Conservation (phyloP, 2,888 invertebrate genomes). For the Graphium colonna region DNA sequence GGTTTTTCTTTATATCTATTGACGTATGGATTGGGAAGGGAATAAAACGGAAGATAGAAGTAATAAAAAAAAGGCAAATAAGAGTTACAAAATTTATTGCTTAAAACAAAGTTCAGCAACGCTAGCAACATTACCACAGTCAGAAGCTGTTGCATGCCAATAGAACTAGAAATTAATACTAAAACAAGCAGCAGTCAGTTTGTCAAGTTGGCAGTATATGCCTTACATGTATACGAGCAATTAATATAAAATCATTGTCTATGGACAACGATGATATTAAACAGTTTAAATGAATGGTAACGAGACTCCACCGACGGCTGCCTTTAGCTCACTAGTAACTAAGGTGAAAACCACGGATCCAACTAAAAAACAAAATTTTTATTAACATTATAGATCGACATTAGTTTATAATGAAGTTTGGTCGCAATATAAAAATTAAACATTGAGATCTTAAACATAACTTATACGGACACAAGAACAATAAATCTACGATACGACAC, state of each 20-base stretch:
- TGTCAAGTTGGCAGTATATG: constrained; percentile 44
- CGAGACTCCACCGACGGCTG: constrained; percentile 77
- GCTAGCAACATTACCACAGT: constrained; percentile 19
- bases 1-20: too few species aligned
- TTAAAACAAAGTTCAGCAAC: constrained; percentile 5
- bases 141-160: constrained; percentile 19
- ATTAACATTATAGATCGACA: too few species aligned
- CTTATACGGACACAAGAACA: background rate
- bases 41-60: too few species aligned
- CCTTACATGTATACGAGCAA: constrained; percentile 25
- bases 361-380: constrained; percentile 9
- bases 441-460: constrained; percentile 18
- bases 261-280: constrained; percentile 31
- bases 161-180: constrained; percentile 16
- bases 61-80: background rate
- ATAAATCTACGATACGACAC: background rate
- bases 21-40: too few species aligned
- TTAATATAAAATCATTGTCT: constrained; percentile 25
- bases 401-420: background rate
- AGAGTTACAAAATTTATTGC: constrained; percentile 10
- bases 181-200: constrained; percentile 50
- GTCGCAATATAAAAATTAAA: constrained; percentile 8
- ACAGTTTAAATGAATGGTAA: constrained; percentile 59
- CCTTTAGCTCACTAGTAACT: constrained; percentile 56
- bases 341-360: constrained; percentile 35